These are phyloP conservation scores for Xestia rhomboidea DNA, from an alignment of 2,888 invertebrate genomes.

Conservation along the genomic window DNA sequence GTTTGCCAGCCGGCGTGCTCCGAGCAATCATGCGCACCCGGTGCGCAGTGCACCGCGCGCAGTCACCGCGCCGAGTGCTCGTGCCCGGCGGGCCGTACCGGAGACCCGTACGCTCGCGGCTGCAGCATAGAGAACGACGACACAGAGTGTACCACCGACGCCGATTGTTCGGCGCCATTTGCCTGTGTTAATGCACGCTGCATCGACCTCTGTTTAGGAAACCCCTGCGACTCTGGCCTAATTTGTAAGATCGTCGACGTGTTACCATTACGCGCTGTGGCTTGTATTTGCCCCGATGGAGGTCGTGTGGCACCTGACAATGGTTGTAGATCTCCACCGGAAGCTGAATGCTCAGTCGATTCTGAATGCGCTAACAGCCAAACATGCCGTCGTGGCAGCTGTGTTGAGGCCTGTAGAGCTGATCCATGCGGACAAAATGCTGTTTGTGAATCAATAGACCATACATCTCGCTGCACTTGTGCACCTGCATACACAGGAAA, in stretches of 20 bases:
- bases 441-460: constrained; percentile 94
- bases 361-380: constrained; percentile 94
- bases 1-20: constrained; percentile 96
- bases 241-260: constrained; percentile 95
- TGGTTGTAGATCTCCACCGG: constrained; percentile 92
- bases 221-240: constrained; percentile 94
- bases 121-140: constrained; percentile 78
- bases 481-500: constrained; percentile 95
- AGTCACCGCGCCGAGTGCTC: constrained; percentile 94
- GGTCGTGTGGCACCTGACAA: constrained; percentile 94
- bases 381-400: constrained; percentile 94
- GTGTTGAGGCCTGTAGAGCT: constrained; percentile 94
- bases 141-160: constrained; percentile 93
- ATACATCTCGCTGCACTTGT: constrained; percentile 95
- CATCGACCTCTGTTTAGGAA: constrained; percentile 94
- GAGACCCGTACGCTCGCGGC: constrained; percentile 94
- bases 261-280: constrained; percentile 95
- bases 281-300: constrained; percentile 96
- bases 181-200: constrained; percentile 95
- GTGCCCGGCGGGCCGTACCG: constrained; percentile 94
- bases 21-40: constrained; percentile 94
- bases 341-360: constrained; percentile 93
- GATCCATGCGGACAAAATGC: constrained; percentile 96
- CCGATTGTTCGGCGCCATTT: constrained; percentile 93
- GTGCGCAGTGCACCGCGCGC: constrained; percentile 94